Percentiles rank a stretch among this genome's conserved stretches.
Conservation (phyloP, 2,113 vertebrate genomes). For the Siniperca chuatsi region DNA sequence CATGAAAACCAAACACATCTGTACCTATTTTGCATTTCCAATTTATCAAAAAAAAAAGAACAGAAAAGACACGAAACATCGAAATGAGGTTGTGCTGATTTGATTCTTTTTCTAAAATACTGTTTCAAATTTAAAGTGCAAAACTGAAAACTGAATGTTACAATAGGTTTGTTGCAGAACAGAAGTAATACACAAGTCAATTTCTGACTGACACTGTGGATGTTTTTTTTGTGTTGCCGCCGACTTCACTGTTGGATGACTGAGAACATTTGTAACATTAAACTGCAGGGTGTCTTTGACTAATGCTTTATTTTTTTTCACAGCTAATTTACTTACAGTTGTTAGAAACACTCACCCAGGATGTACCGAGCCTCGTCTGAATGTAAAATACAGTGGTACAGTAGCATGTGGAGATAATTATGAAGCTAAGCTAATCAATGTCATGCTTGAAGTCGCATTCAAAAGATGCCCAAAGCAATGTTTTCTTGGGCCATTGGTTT, state of each 20-base stretch:
- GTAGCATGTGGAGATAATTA: slow-evolving; percentile 84
- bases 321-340: slow-evolving; percentile 81
- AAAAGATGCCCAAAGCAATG: slow-evolving; percentile 65
- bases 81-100: background rate
- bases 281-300: slow-evolving; percentile 70
- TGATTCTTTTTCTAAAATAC: slow-evolving; percentile 15
- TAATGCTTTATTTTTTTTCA: slow-evolving; percentile 72
- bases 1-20: slow-evolving; percentile 52
- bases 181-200: background rate
- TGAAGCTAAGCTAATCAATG: slow-evolving; percentile 78
- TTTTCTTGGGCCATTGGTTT: slow-evolving; percentile 60
- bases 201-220: slow-evolving; percentile 13
- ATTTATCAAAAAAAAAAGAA: slow-evolving; percentile 22
- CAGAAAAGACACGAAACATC: background rate
- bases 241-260: slow-evolving; percentile 30
- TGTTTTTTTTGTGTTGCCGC: slow-evolving; percentile 13
- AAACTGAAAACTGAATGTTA: background rate
- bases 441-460: slow-evolving; percentile 68
- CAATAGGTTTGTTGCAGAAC: background rate
- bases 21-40: slow-evolving; percentile 47
- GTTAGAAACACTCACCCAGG: slow-evolving; percentile 61
- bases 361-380: slow-evolving; percentile 42
- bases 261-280: slow-evolving; percentile 60
- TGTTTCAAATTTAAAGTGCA: background rate
- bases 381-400: slow-evolving; percentile 59